These are phyloP conservation scores for Pangasius sanitwongsei DNA, from an alignment of 2,797 vertebrate genomes.

Conservation along the genomic window DNA sequence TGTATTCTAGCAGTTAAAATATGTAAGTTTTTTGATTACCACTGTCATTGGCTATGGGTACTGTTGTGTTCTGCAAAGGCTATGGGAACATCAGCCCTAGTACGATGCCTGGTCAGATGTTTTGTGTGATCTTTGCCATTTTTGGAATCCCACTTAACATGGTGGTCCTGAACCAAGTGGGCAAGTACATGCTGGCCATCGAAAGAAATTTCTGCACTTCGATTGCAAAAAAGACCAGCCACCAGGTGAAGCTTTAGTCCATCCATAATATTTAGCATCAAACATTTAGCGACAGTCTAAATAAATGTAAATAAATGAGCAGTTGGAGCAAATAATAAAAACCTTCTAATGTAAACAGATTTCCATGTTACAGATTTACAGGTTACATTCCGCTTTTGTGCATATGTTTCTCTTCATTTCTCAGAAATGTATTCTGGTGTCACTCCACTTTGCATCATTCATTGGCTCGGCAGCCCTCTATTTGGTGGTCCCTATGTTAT, in stretches of 20 bases:
- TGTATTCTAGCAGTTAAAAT: not conserved
- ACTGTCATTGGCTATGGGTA: not conserved
- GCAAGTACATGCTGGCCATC: conserved; percentile 83
- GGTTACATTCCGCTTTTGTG: too few relatives aligned
- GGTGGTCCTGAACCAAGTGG: conserved; percentile 85
- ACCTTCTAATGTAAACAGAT: not conserved
- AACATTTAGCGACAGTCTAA: not conserved
- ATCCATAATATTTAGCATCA: not conserved
- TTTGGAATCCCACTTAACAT: conserved; percentile 92
- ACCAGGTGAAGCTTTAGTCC: conserved; percentile 73
- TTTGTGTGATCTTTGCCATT: conserved; percentile 89
- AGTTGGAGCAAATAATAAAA: not conserved
- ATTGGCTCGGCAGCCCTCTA: conserved; percentile 74
- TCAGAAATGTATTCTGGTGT: conserved; percentile 70
- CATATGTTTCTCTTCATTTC: conserved; percentile 13
- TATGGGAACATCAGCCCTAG: conserved; percentile 89
- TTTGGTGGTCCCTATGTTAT: conserved; percentile 83
- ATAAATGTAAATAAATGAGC: not conserved
- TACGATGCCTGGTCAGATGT: conserved; percentile 81
- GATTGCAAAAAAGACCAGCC: conserved; percentile 69
- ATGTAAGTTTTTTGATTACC: not conserved
- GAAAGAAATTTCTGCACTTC: conserved; percentile 73
- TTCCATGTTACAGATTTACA: not conserved
- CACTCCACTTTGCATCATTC: conserved; percentile 76
- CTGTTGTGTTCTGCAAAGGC: conserved; percentile 62